These are phyloP conservation scores for Ceyx melanurus DNA, from an alignment of 2,113 vertebrate species.

Conservation along the genomic window DNA sequence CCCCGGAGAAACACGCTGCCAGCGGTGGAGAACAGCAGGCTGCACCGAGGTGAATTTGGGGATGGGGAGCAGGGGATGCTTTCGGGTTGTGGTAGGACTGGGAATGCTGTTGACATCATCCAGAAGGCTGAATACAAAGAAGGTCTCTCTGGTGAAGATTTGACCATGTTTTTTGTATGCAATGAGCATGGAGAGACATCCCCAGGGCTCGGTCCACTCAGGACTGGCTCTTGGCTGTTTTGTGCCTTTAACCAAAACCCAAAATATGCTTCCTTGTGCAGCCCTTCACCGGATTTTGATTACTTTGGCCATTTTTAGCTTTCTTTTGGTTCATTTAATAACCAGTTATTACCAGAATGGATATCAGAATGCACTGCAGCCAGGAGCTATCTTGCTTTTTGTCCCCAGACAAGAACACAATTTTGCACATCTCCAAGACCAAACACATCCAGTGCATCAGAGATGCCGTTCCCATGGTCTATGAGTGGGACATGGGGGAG, in stretches of 20 bases:
- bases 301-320: background rate
- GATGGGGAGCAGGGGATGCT: background rate
- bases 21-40: constrained; percentile 90
- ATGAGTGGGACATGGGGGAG: background rate
- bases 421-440: background rate
- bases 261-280: background rate
- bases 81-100: background rate
- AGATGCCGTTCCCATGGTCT: background rate
- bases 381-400: background rate
- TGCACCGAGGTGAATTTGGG: constrained; percentile 89
- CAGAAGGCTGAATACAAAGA: background rate
- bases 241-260: background rate
- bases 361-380: background rate
- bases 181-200: background rate
- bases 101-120: background rate
- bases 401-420: background rate
- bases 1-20: constrained; percentile 95
- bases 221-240: background rate
- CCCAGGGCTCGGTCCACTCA: rapidly evolving
- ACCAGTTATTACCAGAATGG: background rate
- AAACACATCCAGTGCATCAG: background rate
- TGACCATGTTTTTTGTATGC: background rate
- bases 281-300: background rate
- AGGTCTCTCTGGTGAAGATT: background rate
- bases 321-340: background rate